phyloP scores from a whole-genome alignment of 2,888 invertebrate genomes.

The Volucella inflata region DNA sequence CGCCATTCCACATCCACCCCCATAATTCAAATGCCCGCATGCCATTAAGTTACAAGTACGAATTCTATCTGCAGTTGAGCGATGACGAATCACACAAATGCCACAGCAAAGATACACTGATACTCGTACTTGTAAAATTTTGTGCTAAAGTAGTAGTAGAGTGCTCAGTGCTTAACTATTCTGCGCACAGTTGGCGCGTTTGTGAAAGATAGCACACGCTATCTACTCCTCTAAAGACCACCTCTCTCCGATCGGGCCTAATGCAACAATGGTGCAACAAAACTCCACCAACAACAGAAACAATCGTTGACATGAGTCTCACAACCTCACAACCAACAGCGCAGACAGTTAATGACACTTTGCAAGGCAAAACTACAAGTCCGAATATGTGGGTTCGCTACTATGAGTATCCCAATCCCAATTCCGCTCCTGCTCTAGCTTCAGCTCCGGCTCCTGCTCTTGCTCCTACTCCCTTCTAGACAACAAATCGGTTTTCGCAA shows the following conservation, averaged over 20 bases:
- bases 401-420: not conserved
- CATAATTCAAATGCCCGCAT: constrained; percentile 67
- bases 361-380: constrained; percentile 45
- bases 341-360: constrained; percentile 65
- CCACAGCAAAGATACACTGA: constrained; percentile 18
- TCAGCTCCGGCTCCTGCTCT: not conserved
- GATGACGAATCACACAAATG: constrained; percentile 66
- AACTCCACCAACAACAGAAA: constrained; percentile 18
- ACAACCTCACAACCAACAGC: not conserved
- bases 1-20: constrained; percentile 52
- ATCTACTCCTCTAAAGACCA: constrained; percentile 20
- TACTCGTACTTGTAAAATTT: constrained; percentile 10
- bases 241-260: not conserved
- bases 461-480: constrained; percentile 10
- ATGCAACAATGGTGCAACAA: constrained; percentile 21
- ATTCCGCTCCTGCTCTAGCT: too few species aligned
- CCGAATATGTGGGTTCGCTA: constrained; percentile 6
- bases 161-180: constrained; percentile 53
- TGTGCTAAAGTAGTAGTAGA: too few species aligned
- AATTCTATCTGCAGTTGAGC: constrained; percentile 30
- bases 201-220: constrained; percentile 69
- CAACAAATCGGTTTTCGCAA: constrained; percentile 71
- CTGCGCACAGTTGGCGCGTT: constrained; percentile 66
- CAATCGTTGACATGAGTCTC: not conserved
- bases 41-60: constrained; percentile 11